These are phyloP conservation scores for Polyodon spathula DNA, from an alignment of 2,113 vertebrate genomes.

Conservation along the genomic window DNA sequence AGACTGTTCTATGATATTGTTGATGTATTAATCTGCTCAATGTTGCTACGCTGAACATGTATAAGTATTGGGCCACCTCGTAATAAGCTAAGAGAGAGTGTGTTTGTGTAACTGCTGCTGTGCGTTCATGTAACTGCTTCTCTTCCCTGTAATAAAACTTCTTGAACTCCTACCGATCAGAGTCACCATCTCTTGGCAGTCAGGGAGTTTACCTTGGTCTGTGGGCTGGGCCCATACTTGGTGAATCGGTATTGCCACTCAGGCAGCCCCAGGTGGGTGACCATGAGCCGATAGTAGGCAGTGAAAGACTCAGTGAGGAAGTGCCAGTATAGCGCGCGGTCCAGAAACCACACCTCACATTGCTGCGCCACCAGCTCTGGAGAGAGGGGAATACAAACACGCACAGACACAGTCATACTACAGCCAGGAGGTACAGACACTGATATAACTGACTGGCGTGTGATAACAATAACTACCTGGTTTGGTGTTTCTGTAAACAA, in stretches of 20 bases:
- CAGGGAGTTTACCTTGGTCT: conserved; percentile 71
- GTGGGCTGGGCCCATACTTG: conserved; percentile 82
- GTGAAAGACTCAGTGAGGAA: conserved; percentile 82
- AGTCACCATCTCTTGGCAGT: too few species aligned
- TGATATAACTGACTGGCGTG: neutral
- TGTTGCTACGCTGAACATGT: too few species aligned
- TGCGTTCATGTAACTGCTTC: too few species aligned
- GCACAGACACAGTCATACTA: neutral
- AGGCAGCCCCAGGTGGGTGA: conserved; percentile 85
- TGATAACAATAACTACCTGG: conserved; percentile 53
- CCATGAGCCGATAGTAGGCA: conserved; percentile 85
- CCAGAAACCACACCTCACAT: conserved; percentile 90
- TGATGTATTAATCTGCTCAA: too few species aligned
- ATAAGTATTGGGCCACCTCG: too few species aligned
- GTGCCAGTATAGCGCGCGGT: conserved; percentile 87
- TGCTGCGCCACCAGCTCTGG: conserved; percentile 63
- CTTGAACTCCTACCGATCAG: too few species aligned
- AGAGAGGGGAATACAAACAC: neutral
- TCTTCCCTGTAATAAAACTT: too few species aligned
- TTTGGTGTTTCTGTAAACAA: conserved; percentile 79
- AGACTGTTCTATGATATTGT: too few species aligned
- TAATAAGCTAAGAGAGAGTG: too few species aligned
- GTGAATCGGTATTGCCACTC: conserved; percentile 93
- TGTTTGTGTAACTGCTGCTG: too few species aligned
- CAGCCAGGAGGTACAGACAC: conserved; percentile 6